Base-by-base conservation (phyloP, 2,888 invertebrate genomes). In the Philonicus albiceps region DNA sequence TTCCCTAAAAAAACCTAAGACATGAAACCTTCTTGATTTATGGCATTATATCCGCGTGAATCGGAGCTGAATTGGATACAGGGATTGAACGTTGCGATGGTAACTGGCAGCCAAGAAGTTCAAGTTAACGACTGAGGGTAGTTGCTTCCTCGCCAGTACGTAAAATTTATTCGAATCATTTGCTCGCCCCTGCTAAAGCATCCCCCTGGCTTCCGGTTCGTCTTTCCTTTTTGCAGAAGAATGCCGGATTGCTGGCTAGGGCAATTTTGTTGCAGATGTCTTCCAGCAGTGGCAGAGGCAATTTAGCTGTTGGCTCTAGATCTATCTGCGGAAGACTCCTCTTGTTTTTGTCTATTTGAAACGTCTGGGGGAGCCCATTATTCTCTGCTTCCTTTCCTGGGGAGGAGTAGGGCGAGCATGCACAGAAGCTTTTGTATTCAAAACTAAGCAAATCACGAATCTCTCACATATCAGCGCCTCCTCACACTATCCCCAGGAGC, bases 391-490 rank as follows among this genome's bases (percentile, higher is more conserved):
- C 64, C 64, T 7, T 27, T 64, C 11, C 27, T 22, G 64, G 64
- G 11, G 64, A 19, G 27, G 64, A 64, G 64, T 11, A 64, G 64
- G 64, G 27, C 64, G 11, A 7, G 13, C 40, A 76, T 76, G 22
- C 37, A 76, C 2, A 34, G 40, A 19, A 43, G 76, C 76, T 76
- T 76, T 22, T 76, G 40, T 40, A 76, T 76, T 76, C 76, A 76
- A 76, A 76, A 34, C 76, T 76, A 37, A 76, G 76, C 76, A 76
- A 76, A 76, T 76, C 76, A 76, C 76, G 40, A 22, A 76, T 22
- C 40, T 37, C 76, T 76, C 76, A 40, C 76, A 76, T 76, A 76
- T 76, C 76, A 76, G 22, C 64, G 64, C 64, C 64, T 64, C 64
- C 64, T 64, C 64, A 8, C 64, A 64, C 64, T 64, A 64, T 64